Conservation (phyloP, 2,797 vertebrate genomes). For the Channallabes apus region DNA sequence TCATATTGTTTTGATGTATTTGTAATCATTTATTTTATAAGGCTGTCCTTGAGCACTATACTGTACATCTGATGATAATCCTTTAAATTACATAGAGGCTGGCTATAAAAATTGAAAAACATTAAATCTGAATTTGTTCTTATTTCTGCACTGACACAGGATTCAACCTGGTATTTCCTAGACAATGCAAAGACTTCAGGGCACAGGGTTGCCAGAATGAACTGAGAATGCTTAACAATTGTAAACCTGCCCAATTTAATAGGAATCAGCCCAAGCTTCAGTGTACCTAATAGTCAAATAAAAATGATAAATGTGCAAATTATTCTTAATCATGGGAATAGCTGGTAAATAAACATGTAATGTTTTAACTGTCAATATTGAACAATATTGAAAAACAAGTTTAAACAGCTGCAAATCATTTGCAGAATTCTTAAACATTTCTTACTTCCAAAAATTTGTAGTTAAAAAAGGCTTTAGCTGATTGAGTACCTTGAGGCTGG, state of each 20-base stretch:
- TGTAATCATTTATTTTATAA: neutral
- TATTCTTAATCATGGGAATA: no score
- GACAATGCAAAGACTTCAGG: neutral
- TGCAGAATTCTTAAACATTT: neutral
- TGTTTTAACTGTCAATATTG: neutral
- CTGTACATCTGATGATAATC: neutral
- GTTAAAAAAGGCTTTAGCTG: neutral
- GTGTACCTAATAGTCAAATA: neutral
- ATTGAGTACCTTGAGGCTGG: constrained; percentile 65
- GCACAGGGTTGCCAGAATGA: neutral
- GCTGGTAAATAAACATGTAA: neutral
- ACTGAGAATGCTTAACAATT: neutral
- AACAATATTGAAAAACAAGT: neutral
- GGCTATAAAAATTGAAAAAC: neutral
- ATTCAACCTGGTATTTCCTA: neutral
- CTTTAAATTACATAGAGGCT: neutral
- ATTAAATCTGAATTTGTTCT: neutral
- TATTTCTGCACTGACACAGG: neutral
- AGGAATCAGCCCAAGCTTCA: neutral
- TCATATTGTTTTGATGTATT: neutral
- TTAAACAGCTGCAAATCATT: neutral
- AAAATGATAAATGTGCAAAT: neutral
- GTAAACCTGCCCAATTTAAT: neutral
- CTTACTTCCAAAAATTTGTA: neutral
- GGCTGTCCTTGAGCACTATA: no score